These are phyloP conservation scores for Schizopygopsis pylzovi DNA, from an alignment of 2,797 vertebrate genomes.

Conservation along the genomic window DNA sequence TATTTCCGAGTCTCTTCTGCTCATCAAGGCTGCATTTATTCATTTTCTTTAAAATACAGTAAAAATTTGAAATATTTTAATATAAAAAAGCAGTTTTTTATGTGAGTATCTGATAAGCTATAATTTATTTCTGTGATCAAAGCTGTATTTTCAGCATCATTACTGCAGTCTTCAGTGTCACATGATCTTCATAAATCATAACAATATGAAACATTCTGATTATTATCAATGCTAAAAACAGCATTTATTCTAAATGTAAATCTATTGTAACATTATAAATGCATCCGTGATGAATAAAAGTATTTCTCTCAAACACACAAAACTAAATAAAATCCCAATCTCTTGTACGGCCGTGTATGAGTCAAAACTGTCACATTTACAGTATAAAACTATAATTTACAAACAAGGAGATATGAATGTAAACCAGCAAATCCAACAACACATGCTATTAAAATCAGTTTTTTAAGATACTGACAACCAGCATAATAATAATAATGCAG, in stretches of 20 bases:
- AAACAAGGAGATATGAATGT: too few relatives aligned
- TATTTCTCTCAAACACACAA: not conserved
- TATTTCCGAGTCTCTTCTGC: not conserved
- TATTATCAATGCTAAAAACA: not conserved
- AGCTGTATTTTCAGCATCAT: not conserved
- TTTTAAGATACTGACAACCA: too few relatives aligned
- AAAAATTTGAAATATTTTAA: accelerated
- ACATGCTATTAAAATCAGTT: too few relatives aligned
- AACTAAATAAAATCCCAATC: too few relatives aligned
- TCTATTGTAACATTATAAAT: not conserved
- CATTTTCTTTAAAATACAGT: not conserved
- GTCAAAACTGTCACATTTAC: too few relatives aligned
- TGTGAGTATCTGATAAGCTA: not conserved
- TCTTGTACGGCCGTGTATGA: not conserved
- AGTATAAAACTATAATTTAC: too few relatives aligned
- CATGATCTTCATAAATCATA: too few relatives aligned
- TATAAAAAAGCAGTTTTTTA: not conserved
- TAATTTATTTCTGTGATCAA: not conserved
- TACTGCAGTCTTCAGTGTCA: not conserved
- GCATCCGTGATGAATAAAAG: not conserved
- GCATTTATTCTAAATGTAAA: not conserved
- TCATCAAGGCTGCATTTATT: not conserved
- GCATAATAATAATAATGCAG: too few relatives aligned
- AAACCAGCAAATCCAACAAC: too few relatives aligned
- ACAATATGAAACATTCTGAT: not conserved